phyloP scores from a whole-genome alignment of 2,888 invertebrate species.

The Strigamia crassipes region DNA sequence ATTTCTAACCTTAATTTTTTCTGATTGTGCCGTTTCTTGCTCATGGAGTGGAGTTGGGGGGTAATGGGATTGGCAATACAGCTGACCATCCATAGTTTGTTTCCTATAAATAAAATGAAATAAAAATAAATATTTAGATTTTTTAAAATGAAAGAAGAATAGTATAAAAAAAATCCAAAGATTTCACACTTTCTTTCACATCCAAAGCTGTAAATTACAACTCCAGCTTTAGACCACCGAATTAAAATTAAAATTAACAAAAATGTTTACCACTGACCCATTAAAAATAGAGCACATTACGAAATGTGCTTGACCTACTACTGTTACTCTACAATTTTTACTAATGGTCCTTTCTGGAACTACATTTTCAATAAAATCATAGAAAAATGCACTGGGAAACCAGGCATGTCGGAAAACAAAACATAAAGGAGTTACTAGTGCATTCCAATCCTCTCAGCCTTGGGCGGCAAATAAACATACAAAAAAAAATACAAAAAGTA shows the following conservation, averaged over 20 bases:
- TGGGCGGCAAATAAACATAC: not conserved
- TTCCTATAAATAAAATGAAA: constrained; percentile 47
- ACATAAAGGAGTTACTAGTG: not conserved
- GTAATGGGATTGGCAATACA: constrained; percentile 50
- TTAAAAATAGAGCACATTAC: not conserved
- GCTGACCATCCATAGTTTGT: constrained; percentile 51
- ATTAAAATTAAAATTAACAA: not conserved
- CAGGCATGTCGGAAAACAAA: not conserved
- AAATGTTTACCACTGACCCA: not conserved
- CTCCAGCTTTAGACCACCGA: not conserved
- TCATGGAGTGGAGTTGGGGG: constrained; percentile 46
- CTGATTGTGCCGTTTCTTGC: constrained; percentile 44
- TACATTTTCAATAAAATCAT: not conserved
- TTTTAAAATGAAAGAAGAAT: no score
- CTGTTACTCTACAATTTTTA: not conserved
- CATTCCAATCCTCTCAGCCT: constrained; percentile 10
- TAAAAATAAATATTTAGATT: not conserved
- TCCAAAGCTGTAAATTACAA: not conserved
- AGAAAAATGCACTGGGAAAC: not conserved
- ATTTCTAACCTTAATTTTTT: constrained; percentile 48
- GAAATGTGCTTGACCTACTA: constrained; percentile 26
- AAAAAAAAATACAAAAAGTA: not conserved
- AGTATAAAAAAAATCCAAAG: no score
- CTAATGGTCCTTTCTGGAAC: not conserved
- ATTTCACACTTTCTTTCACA: not conserved